These are phyloP conservation scores for Drosophila auraria DNA, from an alignment of 1,140 invertebrate species.

Conservation along the genomic window DNA sequence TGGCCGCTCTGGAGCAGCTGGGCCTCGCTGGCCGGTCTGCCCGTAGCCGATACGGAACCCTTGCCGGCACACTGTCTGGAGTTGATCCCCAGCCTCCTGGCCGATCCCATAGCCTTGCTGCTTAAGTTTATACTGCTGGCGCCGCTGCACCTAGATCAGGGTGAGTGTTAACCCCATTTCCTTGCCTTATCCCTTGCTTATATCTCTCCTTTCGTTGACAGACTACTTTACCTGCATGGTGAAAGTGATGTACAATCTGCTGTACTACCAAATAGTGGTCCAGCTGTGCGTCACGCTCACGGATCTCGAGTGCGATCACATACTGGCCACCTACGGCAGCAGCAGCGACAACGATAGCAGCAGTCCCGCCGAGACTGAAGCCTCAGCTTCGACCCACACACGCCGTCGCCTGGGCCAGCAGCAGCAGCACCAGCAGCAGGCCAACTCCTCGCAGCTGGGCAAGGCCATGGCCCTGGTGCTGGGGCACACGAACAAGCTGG, in stretches of 20 bases:
- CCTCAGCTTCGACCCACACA: not conserved
- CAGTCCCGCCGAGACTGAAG: conserved; percentile 3
- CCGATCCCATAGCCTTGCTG: conserved; percentile 93
- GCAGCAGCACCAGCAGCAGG: conserved; percentile 19
- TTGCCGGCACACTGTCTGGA: conserved; percentile 80
- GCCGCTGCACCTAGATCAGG: conserved; percentile 93
- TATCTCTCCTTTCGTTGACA: conserved; percentile 75
- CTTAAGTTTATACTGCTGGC: conserved; percentile 94
- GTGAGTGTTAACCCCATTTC: conserved; percentile 86
- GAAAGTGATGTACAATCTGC: conserved; percentile 93
- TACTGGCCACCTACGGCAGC: conserved; percentile 62
- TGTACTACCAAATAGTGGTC: conserved; percentile 94
- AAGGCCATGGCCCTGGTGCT: conserved; percentile 80
- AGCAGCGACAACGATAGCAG: not conserved
- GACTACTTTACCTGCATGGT: conserved; percentile 95
- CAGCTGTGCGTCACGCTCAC: conserved; percentile 88
- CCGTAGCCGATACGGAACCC: conserved; percentile 69
- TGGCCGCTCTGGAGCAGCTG: conserved; percentile 89
- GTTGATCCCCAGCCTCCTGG: conserved; percentile 87
- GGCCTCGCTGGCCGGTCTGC: conserved; percentile 87
- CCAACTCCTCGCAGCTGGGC: conserved; percentile 67
- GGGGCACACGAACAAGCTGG: conserved; percentile 68
- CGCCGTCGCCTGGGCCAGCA: conserved; percentile 33
- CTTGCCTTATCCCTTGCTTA: not conserved
- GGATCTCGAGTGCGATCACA: conserved; percentile 85